Evolutionary conservation across 2,888 invertebrate species (phyloP), one percentile per base, ranked within the genome.

Genomic region (Mythimna impura): DNA sequence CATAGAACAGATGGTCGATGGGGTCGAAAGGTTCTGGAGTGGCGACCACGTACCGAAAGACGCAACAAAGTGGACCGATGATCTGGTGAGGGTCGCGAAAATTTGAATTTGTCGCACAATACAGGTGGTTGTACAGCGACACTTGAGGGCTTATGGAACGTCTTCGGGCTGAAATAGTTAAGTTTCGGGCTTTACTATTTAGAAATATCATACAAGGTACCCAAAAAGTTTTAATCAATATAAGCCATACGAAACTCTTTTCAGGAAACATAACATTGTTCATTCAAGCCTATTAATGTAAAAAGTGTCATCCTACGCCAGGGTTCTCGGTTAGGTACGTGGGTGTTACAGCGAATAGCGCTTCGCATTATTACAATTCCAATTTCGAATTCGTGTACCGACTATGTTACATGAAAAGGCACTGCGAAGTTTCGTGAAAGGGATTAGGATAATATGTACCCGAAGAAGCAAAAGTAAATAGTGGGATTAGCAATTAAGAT

Each of bases 331-430:
- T 20, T 22, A 14, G 43, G 25, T 25, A 2, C 25, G 72, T 78
- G 34, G 60, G 60, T 64, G 55, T 78, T 30, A 78, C 72, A 67
- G 54, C 25, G 17, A 78, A 66, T 47, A 34, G 47, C 57, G 36
- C 55, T 62, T 57, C 22, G 36, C 52, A 82, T 66, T 78, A 78
- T 78, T 64, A 66, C 60, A 66, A 66, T 78, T 60, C 43, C 36
- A 71, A 66, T 69, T 69, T 64, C 60, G 54, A 63, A 36, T 55
- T 57, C 43, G 50, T 36, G 40, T 81, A 62, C 34, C 57, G 14
- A 63, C n/a, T 57, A 43, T 8, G 43, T 62, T 36, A 76, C 43
- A 52, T 40, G 34, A 66, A 55, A 76, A 47, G 47, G 52, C 34
- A 57, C 14, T 57, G 66, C n/a, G 65, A 9, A 22, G 47, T 74